These are phyloP conservation scores for Ips typographus DNA, from an alignment of 1,140 invertebrate genomes.

Conservation along the genomic window DNA sequence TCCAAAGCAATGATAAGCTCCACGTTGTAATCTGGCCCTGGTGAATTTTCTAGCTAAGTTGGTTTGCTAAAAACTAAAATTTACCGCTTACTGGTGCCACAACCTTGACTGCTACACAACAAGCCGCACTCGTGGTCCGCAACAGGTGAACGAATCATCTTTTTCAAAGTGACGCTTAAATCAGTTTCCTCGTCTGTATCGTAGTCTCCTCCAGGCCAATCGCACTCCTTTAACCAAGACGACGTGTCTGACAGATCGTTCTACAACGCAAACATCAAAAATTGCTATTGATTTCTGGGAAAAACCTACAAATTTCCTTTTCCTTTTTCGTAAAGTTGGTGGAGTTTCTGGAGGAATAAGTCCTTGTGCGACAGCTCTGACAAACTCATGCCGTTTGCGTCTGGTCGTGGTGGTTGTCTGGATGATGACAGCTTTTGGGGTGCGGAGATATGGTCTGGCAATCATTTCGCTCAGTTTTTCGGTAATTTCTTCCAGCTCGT, in stretches of 20 bases:
- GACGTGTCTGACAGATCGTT: conserved; percentile 47
- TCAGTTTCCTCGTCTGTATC: conserved; percentile 61
- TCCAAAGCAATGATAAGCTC: conserved; percentile 70
- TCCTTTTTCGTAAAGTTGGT: conserved; percentile 56
- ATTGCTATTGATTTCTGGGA: neutral
- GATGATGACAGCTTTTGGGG: conserved; percentile 63
- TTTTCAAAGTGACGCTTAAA: conserved; percentile 40
- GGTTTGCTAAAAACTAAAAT: neutral
- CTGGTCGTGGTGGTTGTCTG: conserved; percentile 61
- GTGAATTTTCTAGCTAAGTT: neutral
- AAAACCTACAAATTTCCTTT: conserved; percentile 52
- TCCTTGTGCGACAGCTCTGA: conserved; percentile 66
- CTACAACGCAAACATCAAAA: conserved; percentile 28
- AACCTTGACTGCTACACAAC: conserved; percentile 43
- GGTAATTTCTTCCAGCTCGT: conserved; percentile 68
- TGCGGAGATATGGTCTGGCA: conserved; percentile 64
- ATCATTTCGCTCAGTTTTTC: conserved; percentile 70
- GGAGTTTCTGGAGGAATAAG: conserved; percentile 68
- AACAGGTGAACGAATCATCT: conserved; percentile 37
- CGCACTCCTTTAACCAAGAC: conserved; percentile 57
- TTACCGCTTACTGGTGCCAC: conserved; percentile 31
- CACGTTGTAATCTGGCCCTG: conserved; percentile 60
- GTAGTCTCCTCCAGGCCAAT: conserved; percentile 59
- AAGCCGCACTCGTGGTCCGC: conserved; percentile 47
- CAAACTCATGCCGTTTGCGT: conserved; percentile 66